A percentile compares a stretch with the other conserved stretches of the same genome.
These are phyloP conservation scores for Drosophila phalerata DNA, from an alignment of 2,888 invertebrate species.

Conservation along the genomic window DNA sequence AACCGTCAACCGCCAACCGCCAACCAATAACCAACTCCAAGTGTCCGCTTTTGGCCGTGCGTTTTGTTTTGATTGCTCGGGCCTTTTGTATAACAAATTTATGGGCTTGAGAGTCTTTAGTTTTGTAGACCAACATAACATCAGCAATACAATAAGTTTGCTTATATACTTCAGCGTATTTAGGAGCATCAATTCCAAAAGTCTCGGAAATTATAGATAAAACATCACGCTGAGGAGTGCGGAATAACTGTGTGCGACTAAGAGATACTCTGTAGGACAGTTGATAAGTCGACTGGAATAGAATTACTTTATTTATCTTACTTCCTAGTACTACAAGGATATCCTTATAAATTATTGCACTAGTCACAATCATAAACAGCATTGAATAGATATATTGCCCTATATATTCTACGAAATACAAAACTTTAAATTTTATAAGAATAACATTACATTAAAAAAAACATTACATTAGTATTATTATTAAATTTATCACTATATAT, in stretches of 20 bases:
- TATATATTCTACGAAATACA: too few species aligned
- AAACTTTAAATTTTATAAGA: too few species aligned
- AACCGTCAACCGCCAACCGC: conserved; percentile 5
- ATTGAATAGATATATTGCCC: too few species aligned
- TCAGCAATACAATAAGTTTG: conserved; percentile 21
- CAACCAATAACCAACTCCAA: background rate
- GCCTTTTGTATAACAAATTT: conserved; percentile 68
- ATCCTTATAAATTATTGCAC: too few species aligned
- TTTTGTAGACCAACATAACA: conserved; percentile 39
- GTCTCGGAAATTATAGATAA: background rate
- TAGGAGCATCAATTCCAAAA: conserved; percentile 6
- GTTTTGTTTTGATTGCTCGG: conserved; percentile 70
- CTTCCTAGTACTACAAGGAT: too few species aligned
- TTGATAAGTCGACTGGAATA: too few species aligned
- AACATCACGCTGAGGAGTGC: background rate
- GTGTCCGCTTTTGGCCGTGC: conserved; percentile 46
- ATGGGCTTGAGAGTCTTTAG: conserved; percentile 37
- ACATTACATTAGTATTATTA: too few species aligned
- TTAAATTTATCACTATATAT: too few species aligned
- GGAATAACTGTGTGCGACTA: background rate
- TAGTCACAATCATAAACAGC: too few species aligned
- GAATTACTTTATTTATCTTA: too few species aligned
- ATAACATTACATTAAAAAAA: too few species aligned
- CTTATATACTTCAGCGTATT: conserved; percentile 14
- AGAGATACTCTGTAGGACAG: background rate